Evolutionary conservation across 1,140 invertebrate genomes (phyloP).

Genomic region (Drosophila sucinea): DNA sequence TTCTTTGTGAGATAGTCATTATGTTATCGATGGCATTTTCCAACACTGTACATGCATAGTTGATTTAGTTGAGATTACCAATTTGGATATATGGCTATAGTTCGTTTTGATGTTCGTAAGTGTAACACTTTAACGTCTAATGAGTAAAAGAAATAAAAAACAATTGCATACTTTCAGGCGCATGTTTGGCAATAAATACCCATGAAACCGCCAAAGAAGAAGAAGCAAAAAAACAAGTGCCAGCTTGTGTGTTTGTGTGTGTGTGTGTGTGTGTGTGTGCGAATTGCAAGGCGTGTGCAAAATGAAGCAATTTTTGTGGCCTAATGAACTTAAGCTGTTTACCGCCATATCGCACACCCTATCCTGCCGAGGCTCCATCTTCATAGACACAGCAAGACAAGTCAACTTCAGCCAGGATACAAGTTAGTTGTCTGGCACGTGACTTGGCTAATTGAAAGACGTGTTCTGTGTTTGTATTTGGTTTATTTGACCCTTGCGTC

Average conservation of each 20-base stretch:
- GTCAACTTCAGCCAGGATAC: neutral
- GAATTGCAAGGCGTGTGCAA: constrained; percentile 47
- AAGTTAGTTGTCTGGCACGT: constrained; percentile 37
- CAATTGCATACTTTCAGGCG: constrained; percentile 13
- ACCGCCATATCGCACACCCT: constrained; percentile 15
- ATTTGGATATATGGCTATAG: no score
- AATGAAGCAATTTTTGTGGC: constrained; percentile 53
- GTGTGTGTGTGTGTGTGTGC: neutral
- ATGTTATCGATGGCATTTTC: no score
- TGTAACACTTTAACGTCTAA: neutral
- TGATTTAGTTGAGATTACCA: no score
- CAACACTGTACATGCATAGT: no score
- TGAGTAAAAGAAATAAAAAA: constrained; percentile 10
- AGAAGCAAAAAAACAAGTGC: neutral
- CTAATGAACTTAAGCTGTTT: constrained; percentile 54
- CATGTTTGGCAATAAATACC: constrained; percentile 10
- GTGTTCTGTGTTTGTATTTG: constrained; percentile 4
- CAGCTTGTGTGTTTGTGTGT: no score
- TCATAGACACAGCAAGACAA: neutral
- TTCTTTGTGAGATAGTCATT: no score
- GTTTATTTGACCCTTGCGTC: neutral
- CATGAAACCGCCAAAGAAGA: neutral
- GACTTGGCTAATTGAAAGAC: constrained; percentile 48
- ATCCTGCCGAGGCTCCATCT: neutral
- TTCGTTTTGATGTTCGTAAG: neutral